phyloP scores from a whole-genome alignment of 2,888 invertebrate species.

The Halocaridina rubra region DNA sequence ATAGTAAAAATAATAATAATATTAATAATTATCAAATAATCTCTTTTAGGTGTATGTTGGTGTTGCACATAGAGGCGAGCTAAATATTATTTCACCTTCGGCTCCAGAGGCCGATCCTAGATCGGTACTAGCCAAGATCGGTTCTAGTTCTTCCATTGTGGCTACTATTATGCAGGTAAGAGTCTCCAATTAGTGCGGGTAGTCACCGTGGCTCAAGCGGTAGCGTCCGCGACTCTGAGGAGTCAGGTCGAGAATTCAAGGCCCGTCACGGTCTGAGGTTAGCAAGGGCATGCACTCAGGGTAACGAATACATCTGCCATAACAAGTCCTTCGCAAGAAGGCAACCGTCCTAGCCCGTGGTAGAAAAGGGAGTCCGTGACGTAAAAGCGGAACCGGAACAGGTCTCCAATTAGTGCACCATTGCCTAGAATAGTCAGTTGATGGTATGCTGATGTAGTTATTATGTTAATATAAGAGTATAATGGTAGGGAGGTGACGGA shows the following conservation, averaged over 20 bases:
- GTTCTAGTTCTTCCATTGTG: not conserved
- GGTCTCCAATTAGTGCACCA: not conserved
- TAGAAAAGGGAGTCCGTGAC: no score
- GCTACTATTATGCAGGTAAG: conserved; percentile 35
- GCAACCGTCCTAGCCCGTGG: no score
- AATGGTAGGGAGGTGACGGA: not conserved
- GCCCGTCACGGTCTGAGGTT: no score
- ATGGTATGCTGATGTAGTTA: not conserved
- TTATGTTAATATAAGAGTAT: not conserved
- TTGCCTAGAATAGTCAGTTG: not conserved
- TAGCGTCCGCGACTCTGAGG: no score
- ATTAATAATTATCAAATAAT: not conserved
- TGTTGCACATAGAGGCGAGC: conserved; percentile 15
- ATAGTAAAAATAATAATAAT: not conserved
- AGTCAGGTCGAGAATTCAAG: no score
- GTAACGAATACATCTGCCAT: no score
- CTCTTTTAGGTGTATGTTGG: conserved; percentile 17
- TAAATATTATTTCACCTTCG: conserved; percentile 25
- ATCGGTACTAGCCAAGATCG: not conserved
- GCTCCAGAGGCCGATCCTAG: not conserved
- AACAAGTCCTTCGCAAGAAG: no score
- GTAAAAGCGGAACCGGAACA: no score
- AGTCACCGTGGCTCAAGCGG: no score
- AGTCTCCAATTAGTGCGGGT: no score
- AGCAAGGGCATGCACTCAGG: no score